Evolutionary conservation across 2,797 vertebrate genomes (phyloP).

Genomic region (Ctenopoma kingsleyae): DNA sequence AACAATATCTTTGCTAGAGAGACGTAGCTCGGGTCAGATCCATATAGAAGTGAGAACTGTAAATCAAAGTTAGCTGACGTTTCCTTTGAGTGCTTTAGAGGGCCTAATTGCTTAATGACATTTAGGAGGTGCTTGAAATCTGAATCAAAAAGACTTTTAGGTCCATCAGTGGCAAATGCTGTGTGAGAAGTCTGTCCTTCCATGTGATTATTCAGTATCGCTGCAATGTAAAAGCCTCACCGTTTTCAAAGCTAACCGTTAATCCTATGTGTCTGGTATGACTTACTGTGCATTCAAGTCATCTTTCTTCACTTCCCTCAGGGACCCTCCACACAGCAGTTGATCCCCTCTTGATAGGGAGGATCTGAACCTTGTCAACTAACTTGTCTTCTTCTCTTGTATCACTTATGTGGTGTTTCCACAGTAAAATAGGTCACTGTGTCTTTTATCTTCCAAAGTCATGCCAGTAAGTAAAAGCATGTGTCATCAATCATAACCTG

Average conservation of each 20-base stretch:
- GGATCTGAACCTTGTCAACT: conserved; percentile 51
- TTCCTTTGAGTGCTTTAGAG: conserved; percentile 64
- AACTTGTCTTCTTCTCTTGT: conserved; percentile 52
- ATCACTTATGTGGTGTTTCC: conserved; percentile 54
- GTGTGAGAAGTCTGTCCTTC: conserved; percentile 58
- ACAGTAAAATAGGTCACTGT: conserved; percentile 45
- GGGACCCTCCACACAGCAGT: conserved; percentile 73
- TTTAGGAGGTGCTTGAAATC: conserved; percentile 70
- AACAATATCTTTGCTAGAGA: conserved; percentile 23
- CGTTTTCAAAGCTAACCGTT: conserved; percentile 55
- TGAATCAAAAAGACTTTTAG: conserved; percentile 61
- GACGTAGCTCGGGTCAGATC: conserved; percentile 23
- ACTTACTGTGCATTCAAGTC: conserved; percentile 58
- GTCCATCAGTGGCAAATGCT: conserved; percentile 56
- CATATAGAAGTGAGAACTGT: conserved; percentile 40
- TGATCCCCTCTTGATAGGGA: conserved; percentile 58
- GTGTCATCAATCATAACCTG: conserved; percentile 60
- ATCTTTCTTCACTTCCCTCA: conserved; percentile 75
- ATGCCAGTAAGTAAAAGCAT: conserved; percentile 61
- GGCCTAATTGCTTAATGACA: conserved; percentile 67
- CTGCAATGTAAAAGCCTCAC: conserved; percentile 62
- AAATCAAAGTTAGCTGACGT: conserved; percentile 57
- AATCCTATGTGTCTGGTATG: conserved; percentile 56
- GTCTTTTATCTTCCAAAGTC: conserved; percentile 60
- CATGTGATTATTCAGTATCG: conserved; percentile 56